Evolutionary conservation across 1,140 invertebrate species (phyloP).

Genomic region (Aphaenogaster floridana): DNA sequence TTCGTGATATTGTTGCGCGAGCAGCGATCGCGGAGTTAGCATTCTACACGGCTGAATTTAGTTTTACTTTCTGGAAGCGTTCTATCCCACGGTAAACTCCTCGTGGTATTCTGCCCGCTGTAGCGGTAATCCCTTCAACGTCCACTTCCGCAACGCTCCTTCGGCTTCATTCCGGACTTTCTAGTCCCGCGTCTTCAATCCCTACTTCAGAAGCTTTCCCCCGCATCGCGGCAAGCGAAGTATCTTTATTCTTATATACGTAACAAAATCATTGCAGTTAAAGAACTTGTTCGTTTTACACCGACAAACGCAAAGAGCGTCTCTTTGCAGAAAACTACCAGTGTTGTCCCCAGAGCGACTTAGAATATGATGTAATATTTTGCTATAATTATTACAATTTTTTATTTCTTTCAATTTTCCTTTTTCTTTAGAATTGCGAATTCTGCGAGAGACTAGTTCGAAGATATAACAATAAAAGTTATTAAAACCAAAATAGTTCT

Average conservation of each 20-base stretch:
- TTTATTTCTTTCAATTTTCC: neutral
- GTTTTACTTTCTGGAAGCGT: slow-evolving; percentile 57
- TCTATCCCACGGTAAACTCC: slow-evolving; percentile 56
- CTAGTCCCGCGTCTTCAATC: slow-evolving; percentile 56
- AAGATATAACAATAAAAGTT: slow-evolving; percentile 20
- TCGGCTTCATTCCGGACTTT: slow-evolving; percentile 60
- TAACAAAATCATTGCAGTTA: slow-evolving; percentile 57
- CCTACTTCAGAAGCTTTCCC: slow-evolving; percentile 54
- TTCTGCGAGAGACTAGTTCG: neutral
- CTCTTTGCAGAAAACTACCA: neutral
- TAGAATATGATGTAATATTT: slow-evolving; percentile 4
- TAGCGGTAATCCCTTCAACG: slow-evolving; percentile 59
- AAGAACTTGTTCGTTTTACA: slow-evolving; percentile 50
- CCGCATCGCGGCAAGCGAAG: slow-evolving; percentile 14
- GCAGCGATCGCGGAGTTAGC: slow-evolving; percentile 39
- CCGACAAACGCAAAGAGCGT: slow-evolving; percentile 16
- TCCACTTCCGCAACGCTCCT: slow-evolving; percentile 57
- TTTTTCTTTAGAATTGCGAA: neutral
- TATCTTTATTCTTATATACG: slow-evolving; percentile 60
- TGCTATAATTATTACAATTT: neutral
- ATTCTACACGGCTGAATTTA: slow-evolving; percentile 58
- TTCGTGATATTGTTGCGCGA: slow-evolving; percentile 18
- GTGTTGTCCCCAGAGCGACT: slow-evolving; percentile 1
- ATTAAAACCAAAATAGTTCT: slow-evolving; percentile 4
- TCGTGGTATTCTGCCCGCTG: slow-evolving; percentile 52